Evolutionary conservation across 2,888 invertebrate genomes (phyloP), one percentile per base, ranked within the genome.

Genomic region (Drosophila kambysellisi): DNA sequence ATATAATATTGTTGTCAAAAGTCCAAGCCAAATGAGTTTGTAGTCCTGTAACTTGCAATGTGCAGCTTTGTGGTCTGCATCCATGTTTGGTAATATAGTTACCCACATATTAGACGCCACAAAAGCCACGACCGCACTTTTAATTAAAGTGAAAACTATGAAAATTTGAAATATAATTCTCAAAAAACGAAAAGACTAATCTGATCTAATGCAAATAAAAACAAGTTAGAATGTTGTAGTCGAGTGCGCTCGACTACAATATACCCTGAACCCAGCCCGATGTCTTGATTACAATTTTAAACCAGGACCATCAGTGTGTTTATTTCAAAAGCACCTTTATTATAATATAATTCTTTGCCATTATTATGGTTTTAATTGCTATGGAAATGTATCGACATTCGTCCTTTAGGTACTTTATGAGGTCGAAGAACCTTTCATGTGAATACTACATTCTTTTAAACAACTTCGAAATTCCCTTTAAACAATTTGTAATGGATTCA

Each of bases 111-210:
- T 72, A 61, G 76, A 62, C 52, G 77, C 86, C 86, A 71, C 86
- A 87, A 68, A 81, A 78, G 76, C 86, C 77, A 79, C 79, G 76
- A 90, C 87, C 87, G 75, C 87, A 83, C 89, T 87, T 87, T 87
- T 87, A 87, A 87, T 87, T 90, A 87, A 90, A 87, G 79, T 88
- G 74, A 79, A 90, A 87, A 87, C 88, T 87, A 90, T 82, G 90
- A 88, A 85, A 73, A 85, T 88, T 84, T 81, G 72, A 77, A 79
- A 81, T 88, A 89, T 88, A 76, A 76, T 76, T 82, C 75, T 61
- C 50, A 61, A 70, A 85, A 74, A 70, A 39, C 62, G 32, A 58
- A 8, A 20, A 56, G 29, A 30, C 41, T 46, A 25, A 46, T 41
- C 43, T 25, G 37, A 43, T 66, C 57, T 7, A 46, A 33, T 35